phyloP scores from a whole-genome alignment of 2,113 vertebrate species.

The Phalacrocorax brasilianus region DNA sequence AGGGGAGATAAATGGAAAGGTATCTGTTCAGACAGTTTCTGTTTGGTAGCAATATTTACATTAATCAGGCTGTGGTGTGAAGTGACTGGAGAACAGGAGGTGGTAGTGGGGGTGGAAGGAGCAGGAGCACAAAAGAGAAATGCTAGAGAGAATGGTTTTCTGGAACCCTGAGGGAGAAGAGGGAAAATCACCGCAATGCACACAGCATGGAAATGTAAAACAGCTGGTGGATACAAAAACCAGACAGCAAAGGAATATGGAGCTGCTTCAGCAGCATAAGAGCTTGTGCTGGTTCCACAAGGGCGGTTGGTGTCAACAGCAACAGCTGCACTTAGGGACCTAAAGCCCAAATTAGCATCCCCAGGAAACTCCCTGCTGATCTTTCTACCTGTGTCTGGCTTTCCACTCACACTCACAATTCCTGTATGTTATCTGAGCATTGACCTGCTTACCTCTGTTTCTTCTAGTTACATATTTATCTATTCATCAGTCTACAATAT shows the following conservation, averaged over 20 bases:
- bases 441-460: neutral
- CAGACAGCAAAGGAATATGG: neutral
- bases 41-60: neutral
- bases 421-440: neutral
- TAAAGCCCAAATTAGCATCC: neutral
- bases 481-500: neutral
- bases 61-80: neutral
- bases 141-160: neutral
- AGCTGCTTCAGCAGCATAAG: neutral
- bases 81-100: neutral
- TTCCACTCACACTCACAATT: neutral
- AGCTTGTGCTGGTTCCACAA: neutral
- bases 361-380: neutral
- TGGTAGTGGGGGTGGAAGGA: neutral
- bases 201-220: neutral
- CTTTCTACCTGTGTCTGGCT: neutral
- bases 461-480: neutral
- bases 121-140: neutral
- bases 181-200: neutral
- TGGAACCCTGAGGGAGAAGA: neutral
- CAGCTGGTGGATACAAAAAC: neutral
- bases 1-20: neutral
- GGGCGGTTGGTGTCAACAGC: neutral
- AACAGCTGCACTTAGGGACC: neutral
- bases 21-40: neutral